These are phyloP conservation scores for Agonum fuliginosum DNA, from an alignment of 2,888 invertebrate species.

Conservation along the genomic window DNA sequence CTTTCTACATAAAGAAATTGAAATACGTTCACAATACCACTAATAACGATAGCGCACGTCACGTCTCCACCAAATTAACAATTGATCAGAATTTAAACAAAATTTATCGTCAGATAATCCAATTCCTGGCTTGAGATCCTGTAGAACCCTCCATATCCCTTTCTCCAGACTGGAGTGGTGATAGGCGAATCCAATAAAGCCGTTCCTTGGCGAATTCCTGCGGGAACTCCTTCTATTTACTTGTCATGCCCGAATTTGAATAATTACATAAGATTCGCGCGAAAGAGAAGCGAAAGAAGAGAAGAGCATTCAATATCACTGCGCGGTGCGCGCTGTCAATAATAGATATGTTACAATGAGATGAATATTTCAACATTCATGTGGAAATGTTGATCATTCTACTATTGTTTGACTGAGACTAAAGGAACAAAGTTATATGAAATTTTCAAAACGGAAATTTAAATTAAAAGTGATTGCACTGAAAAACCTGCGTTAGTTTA, in stretches of 20 bases:
- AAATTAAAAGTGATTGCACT: too few relatives aligned
- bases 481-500: too few relatives aligned
- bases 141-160: not conserved
- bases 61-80: not conserved
- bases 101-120: conserved; percentile 32
- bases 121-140: too few relatives aligned
- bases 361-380: conserved; percentile 22
- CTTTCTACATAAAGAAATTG: too few relatives aligned
- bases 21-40: not conserved
- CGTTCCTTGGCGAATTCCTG: conserved; percentile 35
- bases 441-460: too few relatives aligned
- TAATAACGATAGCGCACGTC: too few relatives aligned
- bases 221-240: conserved; percentile 52
- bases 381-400: too few relatives aligned
- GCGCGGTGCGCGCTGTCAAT: too few relatives aligned
- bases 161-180: not conserved
- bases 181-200: conserved; percentile 56
- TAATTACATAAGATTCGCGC: conserved; percentile 57
- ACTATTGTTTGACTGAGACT: conserved; percentile 6
- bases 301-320: not conserved
- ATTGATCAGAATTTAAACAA: conserved; percentile 35
- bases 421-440: too few relatives aligned
- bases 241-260: conserved; percentile 58
- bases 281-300: not conserved
- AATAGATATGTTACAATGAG: conserved; percentile 20